A percentile compares a stretch with the other conserved stretches of the same genome.
These are phyloP conservation scores for Malacoctenus gilli DNA, from an alignment of 2,797 vertebrate species.

Conservation along the genomic window DNA sequence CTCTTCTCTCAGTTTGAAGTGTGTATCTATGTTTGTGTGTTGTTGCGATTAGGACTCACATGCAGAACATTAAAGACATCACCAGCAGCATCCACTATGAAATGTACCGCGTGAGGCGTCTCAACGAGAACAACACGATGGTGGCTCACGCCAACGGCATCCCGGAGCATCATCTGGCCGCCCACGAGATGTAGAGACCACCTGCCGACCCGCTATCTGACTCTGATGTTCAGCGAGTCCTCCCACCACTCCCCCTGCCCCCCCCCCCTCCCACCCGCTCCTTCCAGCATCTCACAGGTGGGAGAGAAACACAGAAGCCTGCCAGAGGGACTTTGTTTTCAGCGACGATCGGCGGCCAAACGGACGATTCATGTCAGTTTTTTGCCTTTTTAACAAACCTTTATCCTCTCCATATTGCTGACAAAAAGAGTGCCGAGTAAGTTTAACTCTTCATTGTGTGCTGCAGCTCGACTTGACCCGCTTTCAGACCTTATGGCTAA, in stretches of 20 bases:
- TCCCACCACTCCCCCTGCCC: slow-evolving; percentile 30
- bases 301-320: slow-evolving; percentile 42
- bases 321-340: slow-evolving; percentile 59
- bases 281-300: slow-evolving; percentile 44
- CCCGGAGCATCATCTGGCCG: slow-evolving; percentile 84
- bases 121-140: slow-evolving; percentile 88
- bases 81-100: slow-evolving; percentile 99
- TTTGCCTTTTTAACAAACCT: slow-evolving; percentile 49
- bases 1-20: no score
- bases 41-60: slow-evolving; percentile 91
- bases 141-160: slow-evolving; percentile 85
- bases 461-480: slow-evolving; percentile 51
- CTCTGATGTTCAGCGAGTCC: slow-evolving; percentile 40
- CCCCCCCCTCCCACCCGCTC: slow-evolving; percentile 35
- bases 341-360: slow-evolving; percentile 26
- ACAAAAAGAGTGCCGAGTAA: slow-evolving; percentile 51
- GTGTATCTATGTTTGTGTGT: no score
- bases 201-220: slow-evolving; percentile 48
- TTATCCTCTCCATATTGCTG: slow-evolving; percentile 39
- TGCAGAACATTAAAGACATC: slow-evolving; percentile 99
- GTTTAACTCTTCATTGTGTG: slow-evolving; percentile 32
- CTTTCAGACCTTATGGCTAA: slow-evolving; percentile 41
- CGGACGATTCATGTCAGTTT: slow-evolving; percentile 48
- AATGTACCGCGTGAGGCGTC: slow-evolving; percentile 93
- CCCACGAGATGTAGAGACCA: slow-evolving; percentile 88